Base-by-base conservation (phyloP, 1,140 invertebrate species). In the Bombus waltoni region DNA sequence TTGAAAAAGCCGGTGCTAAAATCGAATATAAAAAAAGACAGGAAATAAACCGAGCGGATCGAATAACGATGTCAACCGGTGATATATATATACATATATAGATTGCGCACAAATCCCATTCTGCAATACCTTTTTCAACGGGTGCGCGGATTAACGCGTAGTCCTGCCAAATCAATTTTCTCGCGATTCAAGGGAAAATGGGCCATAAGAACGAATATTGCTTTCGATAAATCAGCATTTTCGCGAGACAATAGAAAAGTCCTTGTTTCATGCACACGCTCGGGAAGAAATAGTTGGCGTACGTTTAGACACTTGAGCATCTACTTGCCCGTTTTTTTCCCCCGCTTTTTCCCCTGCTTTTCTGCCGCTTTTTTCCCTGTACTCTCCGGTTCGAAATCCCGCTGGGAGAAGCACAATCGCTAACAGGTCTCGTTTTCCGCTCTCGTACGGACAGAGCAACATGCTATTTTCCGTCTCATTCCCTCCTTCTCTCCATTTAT, bases 191-290 rank as follows among this genome's bases (percentile, higher is more conserved):
- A 77, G 18, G 8, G 11, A 59, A 38, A 35, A 62, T n/a, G 5
- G 13, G 62, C 10, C 40, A 32, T 3, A 44, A 62, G 40, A 38
- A 66, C 40, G 62, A 32, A 78, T 78, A 66, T 42, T 28, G 38
- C 3, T 53, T 71, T 57, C 78, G 35, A 80, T 81, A 71, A 53
- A 66, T 81, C 78, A 71, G 66, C 66, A n/a, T 70, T 42, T 71
- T n/a, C 11, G 13, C 15, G 66, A 71, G 47, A 66, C 76, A 79
- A 57, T 81, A 28, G 78, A 57, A 57, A 82, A 82, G 28, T 71
- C 18, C 11, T 71, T 28, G 35, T 47, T 82, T 53, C 32, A 18
- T 42, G 38, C 68, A 32, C 40, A 22, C 40, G 18, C 28, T 73
- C 15, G n/a, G 28, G 3, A 70, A 32, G 5, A 11, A 25, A 38